Conservation (phyloP, 1,140 invertebrate genomes). For the Tachypleus tridentatus region DNA sequence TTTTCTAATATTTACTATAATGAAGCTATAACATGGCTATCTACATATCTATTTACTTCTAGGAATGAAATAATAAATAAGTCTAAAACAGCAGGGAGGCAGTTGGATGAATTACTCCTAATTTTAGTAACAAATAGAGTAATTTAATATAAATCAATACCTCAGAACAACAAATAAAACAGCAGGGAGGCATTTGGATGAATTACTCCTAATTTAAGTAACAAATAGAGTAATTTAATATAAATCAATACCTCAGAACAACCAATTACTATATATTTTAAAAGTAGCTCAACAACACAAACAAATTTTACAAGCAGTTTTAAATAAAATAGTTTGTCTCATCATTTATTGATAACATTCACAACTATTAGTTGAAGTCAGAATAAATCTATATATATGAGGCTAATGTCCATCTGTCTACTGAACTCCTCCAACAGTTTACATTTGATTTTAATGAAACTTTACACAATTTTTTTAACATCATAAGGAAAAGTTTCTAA, state of each 20-base stretch:
- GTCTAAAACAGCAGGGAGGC: background rate
- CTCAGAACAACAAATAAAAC: background rate
- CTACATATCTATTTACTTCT: background rate
- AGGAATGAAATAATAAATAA: slow-evolving; percentile 35
- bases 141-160: slow-evolving; percentile 4
- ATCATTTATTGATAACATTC: too few relatives aligned
- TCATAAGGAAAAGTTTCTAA: too few relatives aligned
- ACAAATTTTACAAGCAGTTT: too few relatives aligned
- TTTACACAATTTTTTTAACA: too few relatives aligned
- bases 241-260: background rate
- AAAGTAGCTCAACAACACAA: too few relatives aligned
- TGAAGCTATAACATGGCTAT: background rate
- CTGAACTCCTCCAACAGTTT: too few relatives aligned
- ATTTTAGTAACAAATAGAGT: slow-evolving; percentile 8
- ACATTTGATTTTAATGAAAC: too few relatives aligned
- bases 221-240: slow-evolving; percentile 10
- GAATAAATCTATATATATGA: too few relatives aligned
- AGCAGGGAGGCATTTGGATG: background rate
- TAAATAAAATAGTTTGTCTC: too few relatives aligned
- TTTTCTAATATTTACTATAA: background rate
- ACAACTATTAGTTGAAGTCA: too few relatives aligned
- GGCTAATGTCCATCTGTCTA: too few relatives aligned
- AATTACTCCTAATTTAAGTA: background rate
- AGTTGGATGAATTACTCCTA: background rate
- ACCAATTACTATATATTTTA: too few relatives aligned